These are phyloP conservation scores for Tipula helvola DNA, from an alignment of 2,888 invertebrate genomes.

Conservation along the genomic window DNA sequence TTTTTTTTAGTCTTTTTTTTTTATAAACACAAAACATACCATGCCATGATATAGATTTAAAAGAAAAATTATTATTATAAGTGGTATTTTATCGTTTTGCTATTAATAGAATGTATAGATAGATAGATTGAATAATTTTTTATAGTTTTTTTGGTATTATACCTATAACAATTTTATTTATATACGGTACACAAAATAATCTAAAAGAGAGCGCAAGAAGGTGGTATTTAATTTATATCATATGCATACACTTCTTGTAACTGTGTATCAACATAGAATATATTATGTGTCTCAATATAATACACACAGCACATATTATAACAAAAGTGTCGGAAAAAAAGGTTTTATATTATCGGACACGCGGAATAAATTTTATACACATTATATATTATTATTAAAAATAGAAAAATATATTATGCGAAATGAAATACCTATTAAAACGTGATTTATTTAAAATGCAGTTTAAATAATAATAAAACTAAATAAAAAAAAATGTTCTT, in stretches of 20 bases:
- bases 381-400: neutral
- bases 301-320: neutral
- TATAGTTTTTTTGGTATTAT: neutral
- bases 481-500: neutral
- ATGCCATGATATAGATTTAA: neutral
- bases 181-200: neutral
- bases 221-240: neutral
- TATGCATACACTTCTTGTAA: neutral
- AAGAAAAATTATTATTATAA: neutral
- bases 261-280: neutral
- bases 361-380: neutral
- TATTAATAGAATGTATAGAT: neutral
- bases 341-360: neutral
- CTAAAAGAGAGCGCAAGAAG: neutral
- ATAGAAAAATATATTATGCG: neutral
- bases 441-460: slow-evolving; percentile 4
- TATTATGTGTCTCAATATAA: neutral
- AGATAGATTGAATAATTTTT: neutral
- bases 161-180: neutral
- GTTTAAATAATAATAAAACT: neutral
- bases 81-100: neutral
- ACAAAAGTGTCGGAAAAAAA: neutral
- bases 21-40: neutral
- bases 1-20: neutral
- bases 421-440: slow-evolving; percentile 4